Evolutionary conservation across 2,113 vertebrate species (phyloP), one percentile per base, ranked within the genome.

Genomic region (Myrmecobius fasciatus): DNA sequence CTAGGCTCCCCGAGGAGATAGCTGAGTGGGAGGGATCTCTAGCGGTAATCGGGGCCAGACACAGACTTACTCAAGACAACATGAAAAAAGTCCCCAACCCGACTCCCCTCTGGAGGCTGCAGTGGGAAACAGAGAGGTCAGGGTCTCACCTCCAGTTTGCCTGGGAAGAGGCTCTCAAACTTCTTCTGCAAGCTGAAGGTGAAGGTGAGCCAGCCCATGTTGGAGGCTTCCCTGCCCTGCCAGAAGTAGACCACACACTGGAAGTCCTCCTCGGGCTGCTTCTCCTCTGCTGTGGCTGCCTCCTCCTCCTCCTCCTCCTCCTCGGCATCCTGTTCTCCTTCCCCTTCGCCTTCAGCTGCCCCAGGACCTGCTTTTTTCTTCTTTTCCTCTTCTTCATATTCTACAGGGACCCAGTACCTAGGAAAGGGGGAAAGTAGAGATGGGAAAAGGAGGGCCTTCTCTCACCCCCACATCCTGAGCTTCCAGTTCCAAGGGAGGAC

Each of bases 131-230:
- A 0, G 53, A 22, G n/a, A 52, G 2, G 0, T 5, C 36, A 3
- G 12, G 54, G 17, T 25, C 46, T 11, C 91, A 98, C 99, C 99
- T 99, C 99, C 89, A 99, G 98, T 96, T 99, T 99, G 92, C 99
- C 99, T 0, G 99, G 99, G 97, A 99, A 99, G 28, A 99, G 99
- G 95, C 99, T 99, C 98, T 99, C 99, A 1, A 99, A 99, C 98
- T 99, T 99, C 98, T 99, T 99, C 98, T 99, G 99, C 91, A 99
- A 98, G 94, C 99, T 99, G 98, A 99, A 99, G 95, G 99, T 99
- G 98, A 99, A 99, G 75, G 99, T 99, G 96, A 99, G 99, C 99
- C 99, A 99, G 97, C 99, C 99, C 99, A 99, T 99, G 98, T 99
- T 99, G 98, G 99, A 99, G 95, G 99, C 99, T 96, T 99, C 99